These are phyloP conservation scores for Pseudomyrmex sp. DNA, from an alignment of 1,140 invertebrate species.

Conservation along the genomic window DNA sequence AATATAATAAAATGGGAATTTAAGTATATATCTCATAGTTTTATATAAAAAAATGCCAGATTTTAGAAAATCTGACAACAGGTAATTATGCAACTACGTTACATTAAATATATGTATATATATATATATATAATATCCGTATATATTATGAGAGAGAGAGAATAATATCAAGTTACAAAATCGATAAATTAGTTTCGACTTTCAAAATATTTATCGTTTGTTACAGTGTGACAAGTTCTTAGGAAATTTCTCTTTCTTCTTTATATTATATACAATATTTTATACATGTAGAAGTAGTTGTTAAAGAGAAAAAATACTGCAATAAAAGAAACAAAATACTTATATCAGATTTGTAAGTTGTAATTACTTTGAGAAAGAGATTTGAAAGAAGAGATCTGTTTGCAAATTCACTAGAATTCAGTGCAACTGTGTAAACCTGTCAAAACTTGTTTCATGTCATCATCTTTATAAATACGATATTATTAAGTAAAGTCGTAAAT, in stretches of 20 bases:
- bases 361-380: background rate
- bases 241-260: background rate
- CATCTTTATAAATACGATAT: slow-evolving; percentile 3
- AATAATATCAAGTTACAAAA: slow-evolving; percentile 16
- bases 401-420: background rate
- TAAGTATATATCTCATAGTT: background rate
- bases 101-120: slow-evolving; percentile 1
- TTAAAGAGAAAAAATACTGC: background rate
- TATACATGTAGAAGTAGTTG: background rate
- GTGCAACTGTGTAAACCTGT: background rate
- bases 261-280: background rate
- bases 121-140: background rate
- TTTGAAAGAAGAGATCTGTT: background rate
- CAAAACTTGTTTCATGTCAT: background rate
- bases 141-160: background rate
- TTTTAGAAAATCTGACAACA: slow-evolving; percentile 9
- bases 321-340: slow-evolving; percentile 11
- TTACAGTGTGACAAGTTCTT: background rate
- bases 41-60: background rate
- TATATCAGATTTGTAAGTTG: background rate
- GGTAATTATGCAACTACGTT: background rate
- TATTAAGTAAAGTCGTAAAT: slow-evolving; percentile 34
- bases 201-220: slow-evolving; percentile 14
- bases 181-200: slow-evolving; percentile 8
- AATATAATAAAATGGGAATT: background rate